phyloP scores from a whole-genome alignment of 2,113 vertebrate genomes.

The Erpornis zantholeuca region DNA sequence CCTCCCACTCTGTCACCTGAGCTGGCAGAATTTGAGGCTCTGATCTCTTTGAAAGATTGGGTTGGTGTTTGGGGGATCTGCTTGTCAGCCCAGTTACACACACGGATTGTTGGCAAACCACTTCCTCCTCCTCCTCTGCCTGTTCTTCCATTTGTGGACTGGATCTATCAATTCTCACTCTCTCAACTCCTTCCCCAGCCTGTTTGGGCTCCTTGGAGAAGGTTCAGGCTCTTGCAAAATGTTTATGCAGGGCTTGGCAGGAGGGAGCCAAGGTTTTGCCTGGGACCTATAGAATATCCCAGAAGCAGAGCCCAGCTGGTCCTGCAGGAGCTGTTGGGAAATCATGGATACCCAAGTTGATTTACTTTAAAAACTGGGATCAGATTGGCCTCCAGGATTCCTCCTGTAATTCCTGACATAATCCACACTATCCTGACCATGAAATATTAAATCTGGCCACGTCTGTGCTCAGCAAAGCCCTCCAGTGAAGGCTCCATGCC shows the following conservation, averaged over 20 bases:
- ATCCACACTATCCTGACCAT: accelerated
- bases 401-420: background rate
- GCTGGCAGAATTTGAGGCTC: background rate
- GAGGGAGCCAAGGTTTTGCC: background rate
- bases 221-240: background rate
- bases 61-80: background rate
- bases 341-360: background rate
- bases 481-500: background rate
- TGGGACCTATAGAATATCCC: background rate
- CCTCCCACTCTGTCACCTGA: background rate
- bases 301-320: background rate
- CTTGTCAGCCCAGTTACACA: background rate
- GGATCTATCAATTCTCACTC: background rate
- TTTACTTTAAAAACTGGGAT: background rate
- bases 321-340: background rate
- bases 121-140: background rate
- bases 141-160: background rate
- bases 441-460: background rate
- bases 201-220: background rate
- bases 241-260: background rate
- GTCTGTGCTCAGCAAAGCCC: background rate
- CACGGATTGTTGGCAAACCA: background rate
- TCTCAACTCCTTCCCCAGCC: background rate
- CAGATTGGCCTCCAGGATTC: background rate
- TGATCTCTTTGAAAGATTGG: background rate